Evolutionary conservation across 2,797 vertebrate species (phyloP).

Genomic region (Remorina albescens): DNA sequence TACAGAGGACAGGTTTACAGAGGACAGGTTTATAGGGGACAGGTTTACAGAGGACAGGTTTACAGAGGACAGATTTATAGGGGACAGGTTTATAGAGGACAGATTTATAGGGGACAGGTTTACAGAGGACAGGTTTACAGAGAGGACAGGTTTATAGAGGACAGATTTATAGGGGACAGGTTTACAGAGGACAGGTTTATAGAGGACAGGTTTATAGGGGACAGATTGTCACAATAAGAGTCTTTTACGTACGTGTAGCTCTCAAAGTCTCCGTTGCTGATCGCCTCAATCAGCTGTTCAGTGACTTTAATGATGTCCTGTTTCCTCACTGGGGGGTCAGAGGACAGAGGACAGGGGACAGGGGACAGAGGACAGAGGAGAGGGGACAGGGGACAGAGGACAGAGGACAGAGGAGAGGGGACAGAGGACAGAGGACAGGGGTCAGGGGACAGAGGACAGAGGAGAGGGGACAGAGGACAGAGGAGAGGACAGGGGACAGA

Average conservation of each 20-base stretch:
- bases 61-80: too few relatives aligned
- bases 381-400: too few relatives aligned
- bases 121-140: conserved; percentile 86
- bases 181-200: neutral
- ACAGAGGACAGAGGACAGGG: too few relatives aligned
- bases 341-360: too few relatives aligned
- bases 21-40: too few relatives aligned
- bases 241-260: conserved; percentile 93
- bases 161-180: neutral
- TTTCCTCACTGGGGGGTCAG: conserved; percentile 91
- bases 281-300: conserved; percentile 95
- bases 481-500: too few relatives aligned
- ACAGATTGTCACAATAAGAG: conserved; percentile 15
- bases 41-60: neutral
- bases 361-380: neutral
- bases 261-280: conserved; percentile 98
- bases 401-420: neutral
- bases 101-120: too few relatives aligned
- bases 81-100: too few relatives aligned
- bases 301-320: conserved; percentile 98
- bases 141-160: too few relatives aligned
- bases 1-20: too few relatives aligned
- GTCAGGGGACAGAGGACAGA: too few relatives aligned
- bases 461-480: too few relatives aligned
- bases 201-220: neutral